Evolutionary conservation across 1,140 invertebrate species (phyloP), one percentile per base, ranked within the genome.

Genomic region (Ostrea denselamellosa): DNA sequence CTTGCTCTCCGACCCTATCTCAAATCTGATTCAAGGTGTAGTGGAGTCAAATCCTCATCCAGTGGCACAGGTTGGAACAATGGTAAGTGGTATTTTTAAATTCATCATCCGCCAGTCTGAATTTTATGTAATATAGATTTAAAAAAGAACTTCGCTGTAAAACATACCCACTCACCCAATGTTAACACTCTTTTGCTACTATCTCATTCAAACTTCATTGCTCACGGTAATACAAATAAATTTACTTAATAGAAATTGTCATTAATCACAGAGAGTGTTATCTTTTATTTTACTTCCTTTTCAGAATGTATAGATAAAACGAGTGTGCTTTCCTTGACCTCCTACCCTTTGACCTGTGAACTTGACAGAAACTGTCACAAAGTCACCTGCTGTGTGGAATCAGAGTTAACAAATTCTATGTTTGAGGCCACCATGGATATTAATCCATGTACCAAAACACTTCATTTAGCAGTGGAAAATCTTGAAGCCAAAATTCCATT

Each of bases 391-490:
- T 90, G 90, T 90, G 52, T 88, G 19, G 88, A 89, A 7, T 84
- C 87, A 12, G 22, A 51, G 19, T 77, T 89, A n/a, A 86, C 87
- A n/a, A 62, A 83, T 4, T 62, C 85, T 28, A 82, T 68, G 19
- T 90, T 90, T 34, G 14, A 85, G 14, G 68, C 71, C 7, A 34
- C 68, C 28, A 12, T 89, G 25, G 44, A 89, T 8, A 54, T 90
- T 19, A 77, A 90, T 83, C 53, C 84, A 52, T 89, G 88, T 56
- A 86, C 87, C 58, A 86, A 83, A 22, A 85, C 81, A 14, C 58
- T 90, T 0, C 62, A 56, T 58, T 28, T 90, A n/a, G 88, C 85
- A 51, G 87, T 89, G 52, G 90, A 90, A 77, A 89, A 89, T 22
- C 68, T 89, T n/a, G 14, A 68, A 19, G 89, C 77, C 28, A 89